Base-by-base conservation (phyloP, 2,113 vertebrate species). In the Microcebus lehilahytsara region DNA sequence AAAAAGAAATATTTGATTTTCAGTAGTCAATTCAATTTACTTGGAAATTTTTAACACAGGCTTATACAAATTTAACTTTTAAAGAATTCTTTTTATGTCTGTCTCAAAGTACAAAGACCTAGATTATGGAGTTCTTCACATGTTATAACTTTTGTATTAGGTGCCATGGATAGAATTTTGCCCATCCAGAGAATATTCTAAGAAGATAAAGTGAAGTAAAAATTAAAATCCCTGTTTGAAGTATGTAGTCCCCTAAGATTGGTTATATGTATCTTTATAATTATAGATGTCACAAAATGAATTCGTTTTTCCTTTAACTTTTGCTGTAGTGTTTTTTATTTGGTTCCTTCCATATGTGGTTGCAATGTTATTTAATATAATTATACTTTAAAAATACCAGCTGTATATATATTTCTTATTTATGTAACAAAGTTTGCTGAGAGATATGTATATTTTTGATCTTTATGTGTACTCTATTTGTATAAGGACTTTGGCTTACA, bases 401-500 rank as follows among this genome's bases (percentile, higher is more conserved):
- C 90, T 96, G 90, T 97, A 37, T 98, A 98, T 98, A 96, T 64
- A 95, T 93, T 97, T 98, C 86, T 86, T 90, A 97, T 96, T 25
- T 83, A 96, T 96, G 56, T 85, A 95, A 91, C 80, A 80, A 80
- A 96, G 40, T 98, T 98, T 96, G 92, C 67, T 92, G 79, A 74
- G 96, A 98, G 79, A 93, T 92, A 96, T 96, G 95, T 98, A 97
- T 98, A 98, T 98, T 97, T 98, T 98, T 97, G 53, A 95, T 91
- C 93, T 93, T 92, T 96, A 85, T 95, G 86, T 98, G 77, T 90
- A 95, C 87, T 95, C 85, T 93, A 42, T 97, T 97, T 98, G 93
- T 96, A 96, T 90, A 78, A 97, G 58, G 78, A 94, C 40, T 91
- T 97, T 89, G 79, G 11, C 92, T 96, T 89, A 91, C 46, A 69